phyloP scores from a whole-genome alignment of 2,888 invertebrate genomes.

The Spodoptera littoralis region DNA sequence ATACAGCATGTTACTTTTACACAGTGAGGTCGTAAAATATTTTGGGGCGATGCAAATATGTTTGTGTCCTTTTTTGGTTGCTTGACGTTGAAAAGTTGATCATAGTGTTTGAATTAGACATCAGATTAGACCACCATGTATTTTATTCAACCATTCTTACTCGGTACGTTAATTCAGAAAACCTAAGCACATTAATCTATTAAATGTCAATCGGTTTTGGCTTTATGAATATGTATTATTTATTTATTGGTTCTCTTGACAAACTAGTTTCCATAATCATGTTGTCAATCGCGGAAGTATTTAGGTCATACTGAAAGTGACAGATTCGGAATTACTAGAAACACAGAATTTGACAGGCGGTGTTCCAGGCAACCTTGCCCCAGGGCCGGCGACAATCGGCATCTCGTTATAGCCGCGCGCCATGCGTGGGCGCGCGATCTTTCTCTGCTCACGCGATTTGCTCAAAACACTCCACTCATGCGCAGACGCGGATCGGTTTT shows the following conservation, averaged over 20 bases:
- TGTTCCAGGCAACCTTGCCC: constrained; percentile 84
- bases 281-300: constrained; percentile 17
- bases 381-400: constrained; percentile 81
- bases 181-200: no score
- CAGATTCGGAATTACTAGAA: constrained; percentile 30
- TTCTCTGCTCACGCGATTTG: constrained; percentile 78
- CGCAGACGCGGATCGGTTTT: constrained; percentile 77
- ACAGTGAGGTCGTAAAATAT: no score
- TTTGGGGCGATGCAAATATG: no score
- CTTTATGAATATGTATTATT: constrained; percentile 4
- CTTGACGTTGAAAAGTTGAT: no score
- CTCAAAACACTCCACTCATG: constrained; percentile 80
- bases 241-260: neutral
- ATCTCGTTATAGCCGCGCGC: constrained; percentile 80
- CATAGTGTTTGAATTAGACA: no score
- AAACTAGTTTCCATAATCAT: neutral
- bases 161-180: no score
- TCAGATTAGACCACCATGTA: no score
- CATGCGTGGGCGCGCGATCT: constrained; percentile 83
- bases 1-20: no score
- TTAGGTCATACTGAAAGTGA: constrained; percentile 23
- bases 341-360: constrained; percentile 46
- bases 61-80: no score
- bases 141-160: no score
- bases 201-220: neutral